phyloP scores from a whole-genome alignment of 2,113 vertebrate genomes.

The Girardinichthys multiradiatus region DNA sequence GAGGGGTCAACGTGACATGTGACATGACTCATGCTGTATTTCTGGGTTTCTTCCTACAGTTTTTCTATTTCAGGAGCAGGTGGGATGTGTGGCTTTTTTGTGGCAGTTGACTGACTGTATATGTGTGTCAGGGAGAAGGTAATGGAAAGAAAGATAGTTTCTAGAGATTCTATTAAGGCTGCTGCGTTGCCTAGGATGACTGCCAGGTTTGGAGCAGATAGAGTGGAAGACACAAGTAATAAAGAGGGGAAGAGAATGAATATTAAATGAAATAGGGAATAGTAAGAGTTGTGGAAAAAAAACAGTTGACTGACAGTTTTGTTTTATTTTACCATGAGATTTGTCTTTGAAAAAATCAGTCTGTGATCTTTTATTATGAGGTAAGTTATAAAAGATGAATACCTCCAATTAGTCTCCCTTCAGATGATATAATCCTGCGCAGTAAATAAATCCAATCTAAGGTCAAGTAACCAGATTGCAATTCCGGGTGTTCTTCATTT shows the following conservation, averaged over 20 bases:
- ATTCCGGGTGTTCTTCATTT: slow-evolving; percentile 31
- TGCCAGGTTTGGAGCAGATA: slow-evolving; percentile 52
- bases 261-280: slow-evolving; percentile 17
- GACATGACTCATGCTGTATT: slow-evolving; percentile 32
- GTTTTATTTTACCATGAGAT: neutral
- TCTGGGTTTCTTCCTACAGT: slow-evolving; percentile 25
- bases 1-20: slow-evolving; percentile 38
- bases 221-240: slow-evolving; percentile 17
- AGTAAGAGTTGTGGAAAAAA: slow-evolving; percentile 31
- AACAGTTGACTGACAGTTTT: slow-evolving; percentile 4
- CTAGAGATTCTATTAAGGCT: slow-evolving; percentile 46
- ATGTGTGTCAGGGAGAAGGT: slow-evolving; percentile 8
- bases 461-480: slow-evolving; percentile 26
- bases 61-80: slow-evolving; percentile 48
- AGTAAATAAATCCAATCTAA: slow-evolving; percentile 17
- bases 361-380: slow-evolving; percentile 8
- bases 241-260: slow-evolving; percentile 38
- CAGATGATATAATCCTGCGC: neutral
- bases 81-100: slow-evolving; percentile 54
- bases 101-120: slow-evolving; percentile 21
- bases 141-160: slow-evolving; percentile 28
- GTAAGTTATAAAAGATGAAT: slow-evolving; percentile 4
- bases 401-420: neutral
- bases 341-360: slow-evolving; percentile 6
- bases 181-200: slow-evolving; percentile 36